These are phyloP conservation scores for Willisornis vidua DNA, from an alignment of 2,113 vertebrate species.

Conservation along the genomic window DNA sequence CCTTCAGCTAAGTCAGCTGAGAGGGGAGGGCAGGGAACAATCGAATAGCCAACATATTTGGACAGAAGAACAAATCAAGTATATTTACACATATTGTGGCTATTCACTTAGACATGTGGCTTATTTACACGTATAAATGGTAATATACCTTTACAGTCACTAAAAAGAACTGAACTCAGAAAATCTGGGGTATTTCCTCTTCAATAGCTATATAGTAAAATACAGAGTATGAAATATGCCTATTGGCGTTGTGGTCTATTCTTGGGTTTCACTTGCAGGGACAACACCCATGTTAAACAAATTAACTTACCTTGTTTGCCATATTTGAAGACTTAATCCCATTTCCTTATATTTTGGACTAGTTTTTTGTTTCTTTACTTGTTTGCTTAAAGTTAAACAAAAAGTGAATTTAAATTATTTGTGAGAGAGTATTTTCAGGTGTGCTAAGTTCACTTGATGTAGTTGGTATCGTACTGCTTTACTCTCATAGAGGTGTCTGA, in stretches of 20 bases:
- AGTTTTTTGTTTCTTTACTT: not conserved
- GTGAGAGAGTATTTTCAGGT: not conserved
- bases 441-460: not conserved
- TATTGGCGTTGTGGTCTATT: not conserved
- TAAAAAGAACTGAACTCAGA: not conserved
- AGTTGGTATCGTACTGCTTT: not conserved
- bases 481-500: not conserved
- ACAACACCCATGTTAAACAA: not conserved
- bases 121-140: not conserved
- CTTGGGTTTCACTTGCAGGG: not conserved
- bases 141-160: not conserved
- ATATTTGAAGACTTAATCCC: not conserved
- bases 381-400: not conserved
- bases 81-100: not conserved
- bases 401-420: not conserved
- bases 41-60: not conserved
- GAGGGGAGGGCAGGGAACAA: not conserved
- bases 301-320: not conserved
- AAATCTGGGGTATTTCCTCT: not conserved
- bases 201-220: not conserved
- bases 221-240: not conserved
- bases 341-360: not conserved
- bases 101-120: not conserved
- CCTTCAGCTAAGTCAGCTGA: not conserved
- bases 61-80: not conserved